Percentiles rank a stretch among this genome's conserved stretches.
Evolutionary conservation across 30 jellyfish, hydroid and myxozoan genomes (phyloP).

Genomic region (Chironex yamaguchii): DNA sequence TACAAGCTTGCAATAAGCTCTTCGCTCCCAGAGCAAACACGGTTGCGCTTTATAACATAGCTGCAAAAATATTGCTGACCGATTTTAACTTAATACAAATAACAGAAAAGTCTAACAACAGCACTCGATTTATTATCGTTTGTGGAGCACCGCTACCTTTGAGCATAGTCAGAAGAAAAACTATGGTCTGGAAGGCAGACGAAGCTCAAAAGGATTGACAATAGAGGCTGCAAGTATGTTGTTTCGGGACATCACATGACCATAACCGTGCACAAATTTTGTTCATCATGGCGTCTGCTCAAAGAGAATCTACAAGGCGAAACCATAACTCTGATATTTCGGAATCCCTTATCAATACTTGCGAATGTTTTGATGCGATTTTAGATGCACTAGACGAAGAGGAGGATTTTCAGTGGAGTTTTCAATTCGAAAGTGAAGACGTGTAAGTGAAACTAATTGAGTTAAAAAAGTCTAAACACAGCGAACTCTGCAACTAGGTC

Average conservation of each 20-base stretch:
- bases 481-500: neutral
- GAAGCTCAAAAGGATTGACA: too few relatives aligned
- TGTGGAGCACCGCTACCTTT: too few relatives aligned
- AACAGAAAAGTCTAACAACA: too few relatives aligned
- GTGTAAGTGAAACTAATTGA: slow-evolving; percentile 13
- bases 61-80: too few relatives aligned
- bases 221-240: too few relatives aligned
- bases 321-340: slow-evolving; percentile 6
- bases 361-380: neutral
- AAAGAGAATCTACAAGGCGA: neutral
- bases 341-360: slow-evolving; percentile 12
- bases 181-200: slow-evolving; percentile 14
- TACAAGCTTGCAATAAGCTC: too few relatives aligned
- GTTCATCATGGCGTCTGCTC: slow-evolving; percentile 25
- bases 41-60: too few relatives aligned
- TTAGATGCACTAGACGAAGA: slow-evolving; percentile 18
- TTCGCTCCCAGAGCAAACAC: too few relatives aligned
- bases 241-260: slow-evolving; percentile 6
- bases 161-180: slow-evolving; percentile 8
- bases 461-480: neutral
- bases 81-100: too few relatives aligned
- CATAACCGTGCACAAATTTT: neutral
- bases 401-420: neutral
- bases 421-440: neutral
- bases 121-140: too few relatives aligned